Evolutionary conservation across 2,113 vertebrate genomes (phyloP).

Genomic region (Daphoenositta chrysoptera): DNA sequence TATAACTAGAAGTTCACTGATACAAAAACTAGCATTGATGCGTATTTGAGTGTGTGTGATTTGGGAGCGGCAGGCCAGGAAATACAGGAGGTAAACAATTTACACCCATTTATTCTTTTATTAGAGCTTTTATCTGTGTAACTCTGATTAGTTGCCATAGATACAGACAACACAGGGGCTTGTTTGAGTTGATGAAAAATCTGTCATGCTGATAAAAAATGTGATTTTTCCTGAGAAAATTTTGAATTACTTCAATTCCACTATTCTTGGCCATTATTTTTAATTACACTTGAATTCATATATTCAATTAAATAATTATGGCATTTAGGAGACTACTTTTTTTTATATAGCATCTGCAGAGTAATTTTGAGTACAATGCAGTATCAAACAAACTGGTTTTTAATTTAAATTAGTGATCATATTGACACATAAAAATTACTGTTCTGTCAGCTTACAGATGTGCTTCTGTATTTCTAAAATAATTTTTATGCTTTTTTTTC

Average conservation of each 20-base stretch:
- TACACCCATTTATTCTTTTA: constrained; percentile 51
- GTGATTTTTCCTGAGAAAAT: not conserved
- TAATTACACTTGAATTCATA: not conserved
- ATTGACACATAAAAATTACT: not conserved
- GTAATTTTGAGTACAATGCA: not conserved
- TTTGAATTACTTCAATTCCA: not conserved
- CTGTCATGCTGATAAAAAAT: constrained; percentile 28
- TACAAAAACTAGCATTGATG: not conserved
- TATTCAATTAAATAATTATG: not conserved
- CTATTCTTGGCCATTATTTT: not conserved
- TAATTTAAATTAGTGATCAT: not conserved
- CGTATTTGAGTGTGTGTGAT: not conserved
- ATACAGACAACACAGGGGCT: constrained; percentile 62
- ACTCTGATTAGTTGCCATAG: constrained; percentile 63
- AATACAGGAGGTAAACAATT: constrained; percentile 61
- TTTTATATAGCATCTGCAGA: not conserved
- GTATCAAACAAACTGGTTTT: not conserved
- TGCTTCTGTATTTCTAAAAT: not conserved
- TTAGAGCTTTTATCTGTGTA: constrained; percentile 56
- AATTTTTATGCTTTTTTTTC: not conserved
- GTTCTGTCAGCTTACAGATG: not conserved
- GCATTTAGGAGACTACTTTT: not conserved
- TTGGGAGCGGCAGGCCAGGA: constrained; percentile 25
- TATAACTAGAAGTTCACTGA: not conserved
- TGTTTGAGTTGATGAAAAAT: constrained; percentile 62